Percentiles rank a stretch among this genome's conserved stretches.
These are phyloP conservation scores for Andricus curvator DNA, from an alignment of 2,888 invertebrate species.

Conservation along the genomic window DNA sequence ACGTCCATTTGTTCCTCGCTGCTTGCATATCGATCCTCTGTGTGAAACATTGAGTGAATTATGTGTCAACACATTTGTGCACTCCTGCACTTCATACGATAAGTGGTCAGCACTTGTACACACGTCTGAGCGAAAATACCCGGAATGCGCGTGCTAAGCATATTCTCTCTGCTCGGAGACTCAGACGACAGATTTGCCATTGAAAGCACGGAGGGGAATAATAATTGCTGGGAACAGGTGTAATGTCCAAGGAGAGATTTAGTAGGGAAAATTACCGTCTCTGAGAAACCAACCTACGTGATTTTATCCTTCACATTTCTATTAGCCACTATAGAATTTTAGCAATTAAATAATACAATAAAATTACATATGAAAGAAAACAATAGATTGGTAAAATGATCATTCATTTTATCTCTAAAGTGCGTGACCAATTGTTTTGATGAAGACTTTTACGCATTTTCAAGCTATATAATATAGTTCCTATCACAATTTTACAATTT, in stretches of 20 bases:
- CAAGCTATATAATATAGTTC: background rate
- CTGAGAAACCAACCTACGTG: background rate
- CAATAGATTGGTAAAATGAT: no score
- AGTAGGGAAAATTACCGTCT: background rate
- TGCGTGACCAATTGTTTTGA: no score
- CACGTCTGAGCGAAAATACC: slow-evolving; percentile 16
- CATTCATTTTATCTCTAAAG: no score
- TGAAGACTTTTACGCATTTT: background rate
- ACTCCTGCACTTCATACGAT: slow-evolving; percentile 12
- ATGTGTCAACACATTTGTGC: slow-evolving; percentile 37
- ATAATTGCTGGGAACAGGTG: slow-evolving; percentile 37
- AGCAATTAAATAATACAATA: no score
- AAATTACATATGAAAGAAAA: no score
- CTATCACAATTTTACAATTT: no score
- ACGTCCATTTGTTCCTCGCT: slow-evolving; percentile 45
- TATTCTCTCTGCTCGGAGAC: slow-evolving; percentile 4
- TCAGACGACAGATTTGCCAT: slow-evolving; percentile 17
- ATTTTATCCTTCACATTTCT: background rate
- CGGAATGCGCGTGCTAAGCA: slow-evolving; percentile 33
- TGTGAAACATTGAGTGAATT: slow-evolving; percentile 33
- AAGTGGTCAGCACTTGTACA: slow-evolving; percentile 1
- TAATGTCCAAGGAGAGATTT: slow-evolving; percentile 4
- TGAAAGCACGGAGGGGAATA: slow-evolving; percentile 17
- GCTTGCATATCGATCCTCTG: slow-evolving; percentile 46
- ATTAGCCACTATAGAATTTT: background rate